These are phyloP conservation scores for Chanos chanos DNA, from an alignment of 2,797 vertebrate genomes.

Conservation along the genomic window DNA sequence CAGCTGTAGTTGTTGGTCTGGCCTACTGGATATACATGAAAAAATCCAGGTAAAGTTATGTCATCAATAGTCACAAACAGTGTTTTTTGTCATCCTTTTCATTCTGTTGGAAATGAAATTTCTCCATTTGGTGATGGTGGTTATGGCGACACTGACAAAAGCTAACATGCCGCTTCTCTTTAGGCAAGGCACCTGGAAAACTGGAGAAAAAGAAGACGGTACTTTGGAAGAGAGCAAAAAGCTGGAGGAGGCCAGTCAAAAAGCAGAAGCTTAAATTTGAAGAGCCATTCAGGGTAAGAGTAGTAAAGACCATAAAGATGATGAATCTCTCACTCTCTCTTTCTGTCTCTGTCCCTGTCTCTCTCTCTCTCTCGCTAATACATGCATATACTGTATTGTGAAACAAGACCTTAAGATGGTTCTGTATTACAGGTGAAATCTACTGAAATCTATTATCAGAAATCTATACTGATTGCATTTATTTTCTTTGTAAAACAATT, in stretches of 20 bases:
- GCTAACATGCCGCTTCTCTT: not conserved
- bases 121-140: not conserved
- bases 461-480: no score
- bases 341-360: no score
- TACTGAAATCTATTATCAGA: no score
- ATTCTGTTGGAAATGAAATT: not conserved
- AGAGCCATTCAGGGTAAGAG: constrained; percentile 55
- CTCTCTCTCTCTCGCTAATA: not conserved
- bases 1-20: constrained; percentile 77
- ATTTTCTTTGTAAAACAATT: no score
- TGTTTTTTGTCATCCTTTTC: not conserved
- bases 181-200: constrained; percentile 81
- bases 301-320: no score
- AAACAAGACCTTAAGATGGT: no score
- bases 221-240: constrained; percentile 96
- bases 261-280: constrained; percentile 86
- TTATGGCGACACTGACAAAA: no score
- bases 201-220: constrained; percentile 89
- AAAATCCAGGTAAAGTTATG: constrained; percentile 85
- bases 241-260: constrained; percentile 90
- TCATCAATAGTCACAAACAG: not conserved
- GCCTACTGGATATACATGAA: constrained; percentile 88
- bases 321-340: no score
- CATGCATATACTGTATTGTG: no score
- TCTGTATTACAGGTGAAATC: no score